phyloP scores from a whole-genome alignment of 2,888 invertebrate species.

The Heliconius charithonia region DNA sequence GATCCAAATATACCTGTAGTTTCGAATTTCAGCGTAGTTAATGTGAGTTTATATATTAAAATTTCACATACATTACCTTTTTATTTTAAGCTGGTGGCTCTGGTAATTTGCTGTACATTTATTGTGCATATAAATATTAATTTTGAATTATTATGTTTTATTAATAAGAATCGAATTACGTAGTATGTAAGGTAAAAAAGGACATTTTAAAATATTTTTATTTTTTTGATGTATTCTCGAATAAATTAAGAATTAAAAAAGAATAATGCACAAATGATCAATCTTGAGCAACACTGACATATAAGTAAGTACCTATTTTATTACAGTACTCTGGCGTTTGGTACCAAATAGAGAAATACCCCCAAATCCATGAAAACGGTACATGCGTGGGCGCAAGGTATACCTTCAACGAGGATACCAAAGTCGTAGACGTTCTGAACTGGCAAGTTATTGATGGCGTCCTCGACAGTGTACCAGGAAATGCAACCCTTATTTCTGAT shows the following conservation, averaged over 20 bases:
- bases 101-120: too few relatives aligned
- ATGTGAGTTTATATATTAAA: conserved; percentile 51
- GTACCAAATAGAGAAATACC: conserved; percentile 72
- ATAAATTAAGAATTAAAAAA: too few relatives aligned
- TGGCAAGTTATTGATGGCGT: conserved; percentile 67
- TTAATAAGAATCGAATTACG: too few relatives aligned
- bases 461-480: conserved; percentile 60
- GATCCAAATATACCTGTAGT: conserved; percentile 62
- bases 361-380: conserved; percentile 58
- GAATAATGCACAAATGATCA: too few relatives aligned
- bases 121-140: too few relatives aligned
- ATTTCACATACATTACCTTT: not conserved
- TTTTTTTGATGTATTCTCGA: too few relatives aligned
- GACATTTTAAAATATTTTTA: too few relatives aligned
- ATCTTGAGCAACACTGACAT: too few relatives aligned
- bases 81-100: not conserved
- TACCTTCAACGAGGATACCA: conserved; percentile 53
- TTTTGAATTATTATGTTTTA: too few relatives aligned
- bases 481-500: conserved; percentile 56
- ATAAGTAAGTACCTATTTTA: not conserved
- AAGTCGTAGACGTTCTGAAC: conserved; percentile 62
- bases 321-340: conserved; percentile 71
- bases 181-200: too few relatives aligned
- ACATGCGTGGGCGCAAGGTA: conserved; percentile 67
- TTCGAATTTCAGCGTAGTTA: conserved; percentile 57